Conservation (phyloP, 1,140 invertebrate species). For the Plodia interpunctella region DNA sequence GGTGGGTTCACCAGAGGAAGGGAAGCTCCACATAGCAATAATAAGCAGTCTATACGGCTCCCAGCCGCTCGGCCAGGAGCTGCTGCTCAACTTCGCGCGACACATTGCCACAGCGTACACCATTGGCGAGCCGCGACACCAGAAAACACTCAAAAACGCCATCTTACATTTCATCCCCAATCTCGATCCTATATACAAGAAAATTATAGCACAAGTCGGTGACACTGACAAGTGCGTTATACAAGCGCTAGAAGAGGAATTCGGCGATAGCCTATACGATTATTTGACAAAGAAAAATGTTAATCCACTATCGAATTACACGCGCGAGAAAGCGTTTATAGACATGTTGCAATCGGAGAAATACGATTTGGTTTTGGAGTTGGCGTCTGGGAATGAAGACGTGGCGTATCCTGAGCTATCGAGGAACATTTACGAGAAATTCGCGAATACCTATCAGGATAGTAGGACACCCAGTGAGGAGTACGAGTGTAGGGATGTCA, state of each 20-base stretch:
- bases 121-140: slow-evolving; percentile 80
- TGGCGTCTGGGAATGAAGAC: slow-evolving; percentile 80
- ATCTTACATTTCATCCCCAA: slow-evolving; percentile 90
- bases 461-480: slow-evolving; percentile 42
- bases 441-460: slow-evolving; percentile 69
- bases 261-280: slow-evolving; percentile 78
- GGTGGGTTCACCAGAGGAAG: slow-evolving; percentile 85
- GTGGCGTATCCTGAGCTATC: slow-evolving; percentile 75
- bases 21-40: slow-evolving; percentile 88
- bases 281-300: slow-evolving; percentile 56
- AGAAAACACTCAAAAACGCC: slow-evolving; percentile 81
- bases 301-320: slow-evolving; percentile 53
- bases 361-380: slow-evolving; percentile 80
- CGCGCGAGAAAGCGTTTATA: slow-evolving; percentile 78
- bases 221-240: slow-evolving; percentile 68
- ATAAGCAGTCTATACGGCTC: slow-evolving; percentile 90
- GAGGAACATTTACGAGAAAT: slow-evolving; percentile 72
- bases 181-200: slow-evolving; percentile 78
- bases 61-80: slow-evolving; percentile 90
- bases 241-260: slow-evolving; percentile 68
- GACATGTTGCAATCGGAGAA: slow-evolving; percentile 75
- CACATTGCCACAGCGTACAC: slow-evolving; percentile 86
- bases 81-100: slow-evolving; percentile 87
- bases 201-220: slow-evolving; percentile 56
- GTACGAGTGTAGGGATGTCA: slow-evolving; percentile 30